A percentile compares a stretch with the other conserved stretches of the same genome.
These are phyloP conservation scores for Drosophila testacea DNA, from an alignment of 2,888 invertebrate species.

Conservation along the genomic window DNA sequence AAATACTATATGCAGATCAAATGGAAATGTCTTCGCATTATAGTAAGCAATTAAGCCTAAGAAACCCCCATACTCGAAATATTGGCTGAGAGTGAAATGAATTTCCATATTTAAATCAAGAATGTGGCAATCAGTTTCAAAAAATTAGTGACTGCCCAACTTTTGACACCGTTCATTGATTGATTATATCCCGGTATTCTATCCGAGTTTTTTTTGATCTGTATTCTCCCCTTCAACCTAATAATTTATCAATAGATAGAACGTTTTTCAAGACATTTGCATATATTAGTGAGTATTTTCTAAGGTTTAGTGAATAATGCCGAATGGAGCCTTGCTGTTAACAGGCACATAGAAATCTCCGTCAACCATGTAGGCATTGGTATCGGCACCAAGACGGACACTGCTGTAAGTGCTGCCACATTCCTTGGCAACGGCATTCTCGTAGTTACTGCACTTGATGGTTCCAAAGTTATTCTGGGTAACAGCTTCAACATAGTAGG, in stretches of 20 bases:
- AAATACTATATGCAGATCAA: too few species aligned
- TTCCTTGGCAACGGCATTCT: constrained; percentile 73
- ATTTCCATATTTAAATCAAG: too few species aligned
- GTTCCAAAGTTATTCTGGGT: constrained; percentile 57
- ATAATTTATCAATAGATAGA: background rate
- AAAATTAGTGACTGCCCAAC: too few species aligned
- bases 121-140: too few species aligned
- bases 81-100: too few species aligned
- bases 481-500: constrained; percentile 85
- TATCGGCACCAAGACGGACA: constrained; percentile 65
- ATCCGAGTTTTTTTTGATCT: background rate
- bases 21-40: too few species aligned
- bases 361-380: constrained; percentile 59
- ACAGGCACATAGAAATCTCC: constrained; percentile 77
- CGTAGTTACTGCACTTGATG: constrained; percentile 57
- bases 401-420: constrained; percentile 66
- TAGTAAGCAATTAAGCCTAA: too few species aligned
- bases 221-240: background rate
- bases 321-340: constrained; percentile 64
- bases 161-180: too few species aligned
- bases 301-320: constrained; percentile 40
- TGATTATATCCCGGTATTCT: too few species aligned
- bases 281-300: background rate
- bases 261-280: background rate
- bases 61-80: too few species aligned